Evolutionary conservation across 2,113 vertebrate genomes (phyloP), one percentile per base, ranked within the genome.

Genomic region (Ophthalmolycus amberensis): DNA sequence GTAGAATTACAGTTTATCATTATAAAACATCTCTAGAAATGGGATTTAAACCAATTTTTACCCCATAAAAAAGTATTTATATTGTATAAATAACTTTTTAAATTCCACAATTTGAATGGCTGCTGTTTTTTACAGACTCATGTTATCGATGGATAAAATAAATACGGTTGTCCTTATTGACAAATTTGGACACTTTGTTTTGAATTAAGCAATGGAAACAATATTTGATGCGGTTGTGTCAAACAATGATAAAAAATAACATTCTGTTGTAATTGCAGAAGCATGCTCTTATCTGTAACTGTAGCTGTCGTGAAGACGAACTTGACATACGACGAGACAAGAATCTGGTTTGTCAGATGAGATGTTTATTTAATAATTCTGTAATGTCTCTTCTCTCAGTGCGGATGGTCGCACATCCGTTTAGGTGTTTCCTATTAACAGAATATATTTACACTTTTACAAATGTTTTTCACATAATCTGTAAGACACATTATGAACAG

Each of bases 351-450:
- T 70, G 81, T 86, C 58, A 67, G 68, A 79, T 89, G 76, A 88
- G 67, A 80, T 78, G 77, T 93, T 91, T 91, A 89, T 90, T 93
- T 52, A 72, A 79, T 89, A 81, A 82, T 79, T 87, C 52, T 77
- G 67, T 72, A 78, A 71, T 81, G 77, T 63, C 85, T 77, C 65
- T 62, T 80, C 42, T 87, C 77, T 79, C 64, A 44, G 46, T 18
- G 42, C n/a, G 67, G 84, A 65, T 62, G n/a, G 58, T 29, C 18
- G 62, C 65, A 77, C 56, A 64, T 66, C 56, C 62, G 12, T 74
- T 52, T 12, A 74, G 76, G 40, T 63, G 25, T 77, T 67, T 82
- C 65, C 70, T 80, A 81, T 78, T 59, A 84, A 90, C 72, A 88
- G 46, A 83, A 79, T 75, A 64, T 84, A 87, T 87, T 80, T 89